These are phyloP conservation scores for Laupala kohalensis DNA, from an alignment of 1,140 invertebrate genomes.

Conservation along the genomic window DNA sequence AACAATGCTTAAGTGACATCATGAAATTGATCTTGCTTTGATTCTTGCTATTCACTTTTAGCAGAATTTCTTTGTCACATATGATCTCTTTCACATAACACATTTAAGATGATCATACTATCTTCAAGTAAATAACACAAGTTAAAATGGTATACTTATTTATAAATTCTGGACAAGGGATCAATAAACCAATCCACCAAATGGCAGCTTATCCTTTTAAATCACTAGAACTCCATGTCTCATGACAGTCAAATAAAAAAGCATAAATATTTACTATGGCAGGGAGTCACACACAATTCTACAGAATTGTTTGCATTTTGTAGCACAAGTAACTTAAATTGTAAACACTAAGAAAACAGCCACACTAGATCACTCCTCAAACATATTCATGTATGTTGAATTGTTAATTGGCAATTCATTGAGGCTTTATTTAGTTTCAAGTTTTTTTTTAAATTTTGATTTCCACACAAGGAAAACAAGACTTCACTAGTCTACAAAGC, in stretches of 20 bases:
- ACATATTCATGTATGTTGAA: slow-evolving; percentile 1
- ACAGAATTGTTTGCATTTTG: neutral
- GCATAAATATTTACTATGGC: neutral
- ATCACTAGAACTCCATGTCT: neutral
- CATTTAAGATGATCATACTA: neutral
- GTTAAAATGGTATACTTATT: neutral
- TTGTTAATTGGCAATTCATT: slow-evolving; percentile 6
- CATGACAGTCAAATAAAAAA: neutral
- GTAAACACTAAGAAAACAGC: slow-evolving; percentile 8
- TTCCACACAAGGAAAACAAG: neutral
- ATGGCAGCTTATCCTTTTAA: neutral
- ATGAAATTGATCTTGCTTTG: neutral
- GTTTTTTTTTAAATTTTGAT: neutral
- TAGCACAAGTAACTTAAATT: slow-evolving; percentile 2
- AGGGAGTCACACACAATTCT: neutral
- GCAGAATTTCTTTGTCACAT: neutral
- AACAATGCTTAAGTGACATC: neutral
- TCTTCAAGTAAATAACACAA: neutral
- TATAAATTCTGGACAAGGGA: neutral
- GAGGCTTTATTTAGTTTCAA: slow-evolving; percentile 1
- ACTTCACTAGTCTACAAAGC: slow-evolving; percentile 75
- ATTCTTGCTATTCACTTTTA: neutral
- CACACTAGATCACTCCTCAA: neutral
- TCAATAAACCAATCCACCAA: neutral
- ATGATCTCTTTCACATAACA: neutral